Evolutionary conservation across 2,113 vertebrate genomes (phyloP).

Genomic region (Limanda limanda): DNA sequence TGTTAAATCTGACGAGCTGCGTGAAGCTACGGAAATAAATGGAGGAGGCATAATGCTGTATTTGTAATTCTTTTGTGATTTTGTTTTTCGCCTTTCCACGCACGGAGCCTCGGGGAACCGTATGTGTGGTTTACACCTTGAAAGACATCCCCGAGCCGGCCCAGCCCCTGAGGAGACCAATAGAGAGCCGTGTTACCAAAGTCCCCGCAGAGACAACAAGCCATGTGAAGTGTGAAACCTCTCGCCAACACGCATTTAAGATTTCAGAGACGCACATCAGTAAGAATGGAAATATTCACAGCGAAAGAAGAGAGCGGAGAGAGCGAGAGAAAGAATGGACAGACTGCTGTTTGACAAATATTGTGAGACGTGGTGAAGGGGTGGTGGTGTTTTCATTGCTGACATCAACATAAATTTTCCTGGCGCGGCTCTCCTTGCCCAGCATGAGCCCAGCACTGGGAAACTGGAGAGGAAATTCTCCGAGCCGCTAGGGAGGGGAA

Average conservation of each 20-base stretch:
- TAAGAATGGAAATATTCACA: conserved; percentile 65
- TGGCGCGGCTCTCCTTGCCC: conserved; percentile 77
- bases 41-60: conserved; percentile 20
- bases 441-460: conserved; percentile 79
- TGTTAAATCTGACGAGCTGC: not conserved
- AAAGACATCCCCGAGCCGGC: conserved; percentile 63
- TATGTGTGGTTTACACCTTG: conserved; percentile 70
- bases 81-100: conserved; percentile 45
- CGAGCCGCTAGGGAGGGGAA: conserved; percentile 76
- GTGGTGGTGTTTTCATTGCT: conserved; percentile 85
- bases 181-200: conserved; percentile 68
- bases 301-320: conserved; percentile 64
- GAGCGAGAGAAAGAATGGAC: conserved; percentile 73
- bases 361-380: conserved; percentile 79
- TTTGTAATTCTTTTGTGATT: conserved; percentile 61
- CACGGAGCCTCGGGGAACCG: conserved; percentile 43
- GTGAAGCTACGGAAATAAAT: conserved; percentile 7
- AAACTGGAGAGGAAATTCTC: conserved; percentile 81
- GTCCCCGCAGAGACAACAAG: conserved; percentile 76
- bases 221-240: conserved; percentile 77
- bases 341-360: conserved; percentile 85
- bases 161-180: conserved; percentile 66
- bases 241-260: conserved; percentile 62
- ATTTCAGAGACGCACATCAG: conserved; percentile 69
- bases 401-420: conserved; percentile 88